Conservation (phyloP, 2,888 invertebrate genomes). For the Pseudococcus jackbeardsleyi region DNA sequence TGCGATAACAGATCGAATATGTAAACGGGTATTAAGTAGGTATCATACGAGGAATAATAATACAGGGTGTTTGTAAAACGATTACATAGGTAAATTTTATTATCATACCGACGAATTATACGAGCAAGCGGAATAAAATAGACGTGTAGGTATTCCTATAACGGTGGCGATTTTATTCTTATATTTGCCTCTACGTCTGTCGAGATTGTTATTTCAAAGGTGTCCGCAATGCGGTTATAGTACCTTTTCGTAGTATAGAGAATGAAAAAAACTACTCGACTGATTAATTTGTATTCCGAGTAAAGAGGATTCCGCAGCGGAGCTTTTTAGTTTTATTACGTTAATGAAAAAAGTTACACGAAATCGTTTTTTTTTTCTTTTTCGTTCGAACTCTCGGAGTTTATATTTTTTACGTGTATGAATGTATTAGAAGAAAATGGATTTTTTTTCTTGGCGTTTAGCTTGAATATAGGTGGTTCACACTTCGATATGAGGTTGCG, state of each 20-base stretch:
- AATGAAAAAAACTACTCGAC: background rate
- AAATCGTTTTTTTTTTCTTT: background rate
- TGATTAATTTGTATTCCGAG: slow-evolving; percentile 19
- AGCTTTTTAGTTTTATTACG: background rate
- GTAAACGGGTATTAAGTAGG: background rate
- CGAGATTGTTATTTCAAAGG: background rate
- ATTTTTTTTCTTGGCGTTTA: too few species aligned
- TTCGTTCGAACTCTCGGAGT: background rate
- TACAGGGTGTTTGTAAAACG: slow-evolving; percentile 26
- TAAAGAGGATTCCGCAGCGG: background rate
- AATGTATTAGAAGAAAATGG: too few species aligned
- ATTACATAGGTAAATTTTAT: background rate
- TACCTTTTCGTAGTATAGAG: background rate
- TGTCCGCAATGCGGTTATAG: slow-evolving; percentile 14
- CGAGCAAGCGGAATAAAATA: background rate
- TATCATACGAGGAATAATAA: background rate
- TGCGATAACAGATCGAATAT: slow-evolving; percentile 20
- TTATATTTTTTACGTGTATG: background rate
- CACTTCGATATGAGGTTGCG: background rate
- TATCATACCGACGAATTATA: background rate
- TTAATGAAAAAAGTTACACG: background rate
- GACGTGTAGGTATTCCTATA: background rate
- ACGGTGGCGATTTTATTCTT: background rate
- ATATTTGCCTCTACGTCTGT: background rate
- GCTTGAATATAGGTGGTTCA: background rate